Base-by-base conservation (phyloP, 1,140 invertebrate species). In the Odontomachus brunneus region DNA sequence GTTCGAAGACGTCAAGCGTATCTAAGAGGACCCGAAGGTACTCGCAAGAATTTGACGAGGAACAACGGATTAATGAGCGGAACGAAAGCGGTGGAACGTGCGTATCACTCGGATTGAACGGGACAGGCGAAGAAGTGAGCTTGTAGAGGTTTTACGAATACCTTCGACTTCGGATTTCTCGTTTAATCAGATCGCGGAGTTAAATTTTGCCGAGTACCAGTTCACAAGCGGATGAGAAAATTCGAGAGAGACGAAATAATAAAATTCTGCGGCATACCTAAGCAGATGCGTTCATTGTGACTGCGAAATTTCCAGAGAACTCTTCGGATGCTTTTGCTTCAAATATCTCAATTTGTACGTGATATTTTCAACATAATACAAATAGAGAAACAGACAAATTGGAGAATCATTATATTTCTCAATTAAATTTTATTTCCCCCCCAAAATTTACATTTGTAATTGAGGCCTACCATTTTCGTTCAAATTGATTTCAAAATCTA, bases 21-120 rank as follows among this genome's bases (percentile, higher is more conserved):
- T 7, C 24, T 74, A 49, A 24, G 19, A 49, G n/a, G 49, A 74
- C 1, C 38, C 44, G 26, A 5, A 12, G 12, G 24, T 24, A 60
- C 26, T 74, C 14, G 1, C 7, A 48, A 57, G 24, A 0, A 57
- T 53, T 7, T 72, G 14, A 29, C 38, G 14, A 29, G n/a, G 9
- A 62, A 74, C 71, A 19, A 74, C 60, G n/a, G 49, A 67, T 66
- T 66, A 76, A 66, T 38, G 1, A 67, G 49, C 17, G 19, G 14
- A 2, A 62, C 14, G 44, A 15, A 67, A 22, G 7, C 3, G 17
- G 55, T 69, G 1, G 33, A 69, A 26, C n/a, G 63, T 49, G 17
- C 5, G 15, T 7, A 69, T 78, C 38, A 11, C n/a, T 76, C 65
- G 3, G 29, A 0, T 24, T 67, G 29, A 11, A 24, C 7, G 38